Conservation (phyloP, 2,113 vertebrate species). For the Grantiella picta region DNA sequence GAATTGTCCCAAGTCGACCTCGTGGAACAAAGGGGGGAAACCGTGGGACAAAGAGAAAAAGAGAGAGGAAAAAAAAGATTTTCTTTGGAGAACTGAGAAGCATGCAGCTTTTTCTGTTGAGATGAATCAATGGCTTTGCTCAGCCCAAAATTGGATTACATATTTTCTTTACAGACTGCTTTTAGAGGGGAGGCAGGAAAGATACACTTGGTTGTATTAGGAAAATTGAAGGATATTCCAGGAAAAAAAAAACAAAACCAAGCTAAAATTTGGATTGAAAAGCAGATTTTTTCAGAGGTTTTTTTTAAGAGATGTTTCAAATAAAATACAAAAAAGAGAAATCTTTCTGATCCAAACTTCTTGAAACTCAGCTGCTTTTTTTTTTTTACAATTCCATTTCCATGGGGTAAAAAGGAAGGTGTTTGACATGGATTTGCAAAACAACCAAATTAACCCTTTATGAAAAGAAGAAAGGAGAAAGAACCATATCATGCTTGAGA, state of each 20-base stretch:
- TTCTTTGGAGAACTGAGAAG: neutral
- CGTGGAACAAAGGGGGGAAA: conserved; percentile 17
- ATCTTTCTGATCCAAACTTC: neutral
- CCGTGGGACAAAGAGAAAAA: neutral
- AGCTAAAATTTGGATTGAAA: neutral
- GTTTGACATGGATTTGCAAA: neutral
- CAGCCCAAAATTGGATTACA: neutral
- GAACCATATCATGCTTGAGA: rapidly evolving
- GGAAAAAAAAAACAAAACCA: neutral
- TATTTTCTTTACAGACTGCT: conserved; percentile 8
- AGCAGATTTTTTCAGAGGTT: neutral
- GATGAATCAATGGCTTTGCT: neutral
- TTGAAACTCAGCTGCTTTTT: neutral
- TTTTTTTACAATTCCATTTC: neutral
- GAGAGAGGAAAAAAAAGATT: neutral
- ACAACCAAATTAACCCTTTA: neutral
- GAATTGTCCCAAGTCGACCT: conserved; percentile 45
- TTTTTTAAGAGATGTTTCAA: neutral
- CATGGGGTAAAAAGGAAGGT: neutral
- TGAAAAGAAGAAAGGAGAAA: neutral
- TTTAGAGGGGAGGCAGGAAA: neutral
- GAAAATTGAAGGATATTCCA: conserved; percentile 30
- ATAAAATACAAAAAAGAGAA: neutral
- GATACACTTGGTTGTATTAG: neutral
- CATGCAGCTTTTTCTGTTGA: neutral